Conservation (phyloP, 2,888 invertebrate genomes). For the Lepidochrysops patricia region DNA sequence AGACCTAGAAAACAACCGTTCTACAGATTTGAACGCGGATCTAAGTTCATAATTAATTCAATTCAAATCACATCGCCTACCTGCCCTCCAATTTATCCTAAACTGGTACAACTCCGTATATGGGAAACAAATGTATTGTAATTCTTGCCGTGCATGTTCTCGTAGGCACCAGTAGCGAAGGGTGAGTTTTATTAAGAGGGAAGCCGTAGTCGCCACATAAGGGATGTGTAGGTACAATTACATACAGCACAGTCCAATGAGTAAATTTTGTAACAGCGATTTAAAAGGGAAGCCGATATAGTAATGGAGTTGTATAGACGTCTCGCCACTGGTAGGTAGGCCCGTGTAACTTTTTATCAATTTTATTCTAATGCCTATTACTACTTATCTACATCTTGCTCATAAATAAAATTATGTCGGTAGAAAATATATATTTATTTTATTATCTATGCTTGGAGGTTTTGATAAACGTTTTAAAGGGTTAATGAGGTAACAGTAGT, state of each 20-base stretch:
- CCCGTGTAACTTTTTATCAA: slow-evolving; percentile 11
- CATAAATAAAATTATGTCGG: neutral
- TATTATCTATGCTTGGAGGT: neutral
- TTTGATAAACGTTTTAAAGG: neutral
- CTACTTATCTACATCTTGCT: neutral
- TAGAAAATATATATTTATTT: neutral
- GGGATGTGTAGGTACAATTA: no score
- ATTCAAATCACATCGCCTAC: slow-evolving; percentile 69
- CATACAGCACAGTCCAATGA: no score
- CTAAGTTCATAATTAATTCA: slow-evolving; percentile 59
- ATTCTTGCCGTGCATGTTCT: slow-evolving; percentile 29
- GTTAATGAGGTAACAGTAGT: no score
- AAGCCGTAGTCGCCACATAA: no score
- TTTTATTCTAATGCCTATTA: neutral
- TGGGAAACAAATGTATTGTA: slow-evolving; percentile 39
- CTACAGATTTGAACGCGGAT: neutral
- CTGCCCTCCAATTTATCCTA: slow-evolving; percentile 53
- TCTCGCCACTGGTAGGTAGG: no score
- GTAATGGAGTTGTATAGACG: no score
- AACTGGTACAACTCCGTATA: slow-evolving; percentile 42
- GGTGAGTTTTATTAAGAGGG: no score
- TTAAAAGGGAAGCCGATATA: no score
- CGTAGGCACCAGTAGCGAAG: slow-evolving; percentile 19
- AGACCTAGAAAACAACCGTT: neutral
- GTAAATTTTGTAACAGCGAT: no score